These are phyloP conservation scores for Sphecodes monilicornis DNA, from an alignment of 2,888 invertebrate genomes.

Conservation along the genomic window DNA sequence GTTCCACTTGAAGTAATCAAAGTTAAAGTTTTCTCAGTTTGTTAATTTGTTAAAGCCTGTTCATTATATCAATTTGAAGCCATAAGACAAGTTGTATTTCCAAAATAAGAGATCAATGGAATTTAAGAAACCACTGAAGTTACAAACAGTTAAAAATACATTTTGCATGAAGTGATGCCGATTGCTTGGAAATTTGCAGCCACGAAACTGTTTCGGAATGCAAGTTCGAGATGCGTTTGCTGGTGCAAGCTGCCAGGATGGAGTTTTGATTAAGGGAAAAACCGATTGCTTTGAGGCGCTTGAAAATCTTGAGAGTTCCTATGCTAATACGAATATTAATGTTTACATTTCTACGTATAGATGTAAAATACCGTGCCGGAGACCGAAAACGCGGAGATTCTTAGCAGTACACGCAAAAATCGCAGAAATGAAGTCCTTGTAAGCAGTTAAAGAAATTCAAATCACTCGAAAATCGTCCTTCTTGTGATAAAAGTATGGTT, in stretches of 20 bases:
- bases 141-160: background rate
- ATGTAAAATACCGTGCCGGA: background rate
- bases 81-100: too few relatives aligned
- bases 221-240: conserved; percentile 9
- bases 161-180: background rate
- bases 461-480: background rate
- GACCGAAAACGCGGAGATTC: background rate
- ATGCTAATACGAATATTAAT: conserved; percentile 49
- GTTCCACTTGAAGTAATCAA: background rate
- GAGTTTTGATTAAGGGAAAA: conserved; percentile 29
- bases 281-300: conserved; percentile 30
- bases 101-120: background rate
- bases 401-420: background rate
- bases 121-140: background rate
- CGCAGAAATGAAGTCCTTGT: background rate
- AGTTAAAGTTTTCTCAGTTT: background rate
- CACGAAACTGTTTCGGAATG: background rate
- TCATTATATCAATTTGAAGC: background rate
- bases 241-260: background rate
- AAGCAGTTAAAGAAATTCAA: background rate
- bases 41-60: background rate
- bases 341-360: conserved; percentile 19
- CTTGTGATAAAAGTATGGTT: too few relatives aligned
- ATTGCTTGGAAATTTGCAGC: background rate
- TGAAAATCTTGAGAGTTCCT: conserved; percentile 4